Percentiles rank a stretch among this genome's conserved stretches.
Evolutionary conservation across 2,888 invertebrate species (phyloP).

Genomic region (Eupeodes latifasciatus): DNA sequence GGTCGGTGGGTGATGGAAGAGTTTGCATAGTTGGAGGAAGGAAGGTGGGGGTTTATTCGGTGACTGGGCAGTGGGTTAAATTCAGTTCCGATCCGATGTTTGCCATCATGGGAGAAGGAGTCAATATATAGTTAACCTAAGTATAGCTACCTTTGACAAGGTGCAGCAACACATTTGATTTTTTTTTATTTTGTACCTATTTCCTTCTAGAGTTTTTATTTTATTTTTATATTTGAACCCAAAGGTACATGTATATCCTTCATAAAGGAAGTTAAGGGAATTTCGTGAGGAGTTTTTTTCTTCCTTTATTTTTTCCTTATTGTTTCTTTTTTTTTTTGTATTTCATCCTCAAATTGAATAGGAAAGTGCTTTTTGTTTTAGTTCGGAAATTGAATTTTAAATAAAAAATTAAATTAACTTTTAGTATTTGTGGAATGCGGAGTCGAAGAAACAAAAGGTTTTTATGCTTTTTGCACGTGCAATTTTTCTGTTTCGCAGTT

Average conservation of each 20-base stretch:
- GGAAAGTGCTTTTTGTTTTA: slow-evolving; percentile 82
- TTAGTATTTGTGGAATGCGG: slow-evolving; percentile 80
- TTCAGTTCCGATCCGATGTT: slow-evolving; percentile 39
- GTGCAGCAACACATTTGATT: slow-evolving; percentile 42
- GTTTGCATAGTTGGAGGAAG: neutral
- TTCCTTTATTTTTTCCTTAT: slow-evolving; percentile 10
- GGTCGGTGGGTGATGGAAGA: neutral
- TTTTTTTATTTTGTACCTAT: slow-evolving; percentile 46
- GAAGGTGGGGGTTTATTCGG: neutral
- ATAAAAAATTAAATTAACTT: slow-evolving; percentile 83
- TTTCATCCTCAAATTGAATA: slow-evolving; percentile 75
- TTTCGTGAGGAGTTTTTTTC: slow-evolving; percentile 47
- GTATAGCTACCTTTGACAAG: slow-evolving; percentile 59
- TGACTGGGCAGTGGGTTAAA: slow-evolving; percentile 68
- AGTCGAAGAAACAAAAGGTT: slow-evolving; percentile 73
- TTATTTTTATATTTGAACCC: slow-evolving; percentile 28
- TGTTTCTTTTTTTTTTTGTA: slow-evolving; percentile 49
- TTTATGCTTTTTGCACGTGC: slow-evolving; percentile 57
- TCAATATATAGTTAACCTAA: slow-evolving; percentile 14
- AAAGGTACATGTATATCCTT: neutral
- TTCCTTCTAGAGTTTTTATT: slow-evolving; percentile 56
- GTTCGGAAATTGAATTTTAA: slow-evolving; percentile 83
- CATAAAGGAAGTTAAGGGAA: slow-evolving; percentile 40
- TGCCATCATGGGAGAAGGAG: slow-evolving; percentile 46
- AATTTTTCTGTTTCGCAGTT: slow-evolving; percentile 23